These are phyloP conservation scores for Hesperophylax magnus DNA, from an alignment of 1,140 invertebrate genomes.

Conservation along the genomic window DNA sequence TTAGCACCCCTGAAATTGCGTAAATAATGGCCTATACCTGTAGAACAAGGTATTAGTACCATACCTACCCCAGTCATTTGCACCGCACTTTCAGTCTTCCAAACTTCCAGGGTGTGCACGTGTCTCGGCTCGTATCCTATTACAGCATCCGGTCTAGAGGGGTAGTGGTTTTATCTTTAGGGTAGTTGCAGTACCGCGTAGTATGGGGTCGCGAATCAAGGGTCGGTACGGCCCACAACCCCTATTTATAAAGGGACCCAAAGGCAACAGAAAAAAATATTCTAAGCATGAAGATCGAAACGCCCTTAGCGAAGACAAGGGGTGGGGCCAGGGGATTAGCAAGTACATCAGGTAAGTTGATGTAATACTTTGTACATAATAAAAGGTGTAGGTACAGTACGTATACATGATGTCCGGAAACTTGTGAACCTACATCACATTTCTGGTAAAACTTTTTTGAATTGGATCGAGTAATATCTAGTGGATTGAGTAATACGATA, in stretches of 20 bases:
- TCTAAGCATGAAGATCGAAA: slow-evolving; percentile 7
- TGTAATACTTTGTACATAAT: too few species aligned
- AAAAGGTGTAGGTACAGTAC: background rate
- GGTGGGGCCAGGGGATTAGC: slow-evolving; percentile 5
- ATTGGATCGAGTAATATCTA: too few species aligned
- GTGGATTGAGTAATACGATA: too few species aligned
- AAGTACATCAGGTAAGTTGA: slow-evolving; percentile 8
- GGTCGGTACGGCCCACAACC: slow-evolving; percentile 26
- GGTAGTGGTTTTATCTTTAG: background rate
- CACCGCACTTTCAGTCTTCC: slow-evolving; percentile 25
- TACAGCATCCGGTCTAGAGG: slow-evolving; percentile 37
- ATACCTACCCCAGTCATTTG: slow-evolving; percentile 7
- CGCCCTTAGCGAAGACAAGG: slow-evolving; percentile 11
- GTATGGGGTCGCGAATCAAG: slow-evolving; percentile 21
- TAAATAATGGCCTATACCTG: slow-evolving; percentile 13
- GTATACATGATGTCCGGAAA: too few species aligned
- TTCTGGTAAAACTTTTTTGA: too few species aligned
- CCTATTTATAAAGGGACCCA: slow-evolving; percentile 26
- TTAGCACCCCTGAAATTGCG: slow-evolving; percentile 1
- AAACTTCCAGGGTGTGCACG: slow-evolving; percentile 33
- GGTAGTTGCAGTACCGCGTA: too few species aligned
- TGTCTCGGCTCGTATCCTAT: slow-evolving; percentile 25
- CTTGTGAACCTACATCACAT: too few species aligned
- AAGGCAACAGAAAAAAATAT: slow-evolving; percentile 17
- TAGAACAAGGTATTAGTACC: slow-evolving; percentile 13